A percentile compares a stretch with the other conserved stretches of the same genome.
Conservation (phyloP, 2,888 invertebrate species). For the Platerodrilus igneus region DNA sequence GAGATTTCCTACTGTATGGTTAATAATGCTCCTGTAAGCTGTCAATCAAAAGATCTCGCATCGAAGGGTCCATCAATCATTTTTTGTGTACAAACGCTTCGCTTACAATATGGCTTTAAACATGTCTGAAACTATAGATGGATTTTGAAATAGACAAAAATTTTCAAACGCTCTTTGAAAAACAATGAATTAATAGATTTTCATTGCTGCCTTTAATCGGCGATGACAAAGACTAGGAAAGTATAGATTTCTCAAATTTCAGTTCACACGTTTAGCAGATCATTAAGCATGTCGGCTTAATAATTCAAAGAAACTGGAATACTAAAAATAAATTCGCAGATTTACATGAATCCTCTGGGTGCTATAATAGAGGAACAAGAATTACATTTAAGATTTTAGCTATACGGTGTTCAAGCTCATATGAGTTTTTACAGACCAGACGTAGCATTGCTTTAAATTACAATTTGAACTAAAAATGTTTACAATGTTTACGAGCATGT, state of each 20-base stretch:
- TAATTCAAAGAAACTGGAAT: constrained; percentile 8
- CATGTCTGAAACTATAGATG: constrained; percentile 5
- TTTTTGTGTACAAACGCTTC: too few species aligned
- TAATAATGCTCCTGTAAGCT: too few species aligned
- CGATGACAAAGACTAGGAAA: constrained; percentile 1
- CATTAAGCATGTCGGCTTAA: constrained; percentile 4
- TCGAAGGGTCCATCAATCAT: too few species aligned
- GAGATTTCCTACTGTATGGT: too few species aligned
- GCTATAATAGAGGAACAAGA: constrained; percentile 8
- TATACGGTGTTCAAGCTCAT: constrained; percentile 3
- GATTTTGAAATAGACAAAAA: constrained; percentile 6
- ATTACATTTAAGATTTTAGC: constrained; percentile 4
- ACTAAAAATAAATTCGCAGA: constrained; percentile 3
- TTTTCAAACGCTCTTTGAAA: constrained; percentile 9
- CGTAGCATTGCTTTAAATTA: constrained; percentile 2
- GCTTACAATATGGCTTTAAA: constrained; percentile 5
- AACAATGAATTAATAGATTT: constrained; percentile 9
- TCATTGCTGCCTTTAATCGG: too few species aligned
- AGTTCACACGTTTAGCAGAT: constrained; percentile 6
- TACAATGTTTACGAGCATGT: constrained; percentile 6
- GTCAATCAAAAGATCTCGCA: too few species aligned
- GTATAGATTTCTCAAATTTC: constrained; percentile 5
- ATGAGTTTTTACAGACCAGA: constrained; percentile 6
- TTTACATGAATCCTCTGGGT: constrained; percentile 11
- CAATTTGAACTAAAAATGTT: constrained; percentile 10